Evolutionary conservation across 2,797 vertebrate species (phyloP).

Genomic region (Channa striata): DNA sequence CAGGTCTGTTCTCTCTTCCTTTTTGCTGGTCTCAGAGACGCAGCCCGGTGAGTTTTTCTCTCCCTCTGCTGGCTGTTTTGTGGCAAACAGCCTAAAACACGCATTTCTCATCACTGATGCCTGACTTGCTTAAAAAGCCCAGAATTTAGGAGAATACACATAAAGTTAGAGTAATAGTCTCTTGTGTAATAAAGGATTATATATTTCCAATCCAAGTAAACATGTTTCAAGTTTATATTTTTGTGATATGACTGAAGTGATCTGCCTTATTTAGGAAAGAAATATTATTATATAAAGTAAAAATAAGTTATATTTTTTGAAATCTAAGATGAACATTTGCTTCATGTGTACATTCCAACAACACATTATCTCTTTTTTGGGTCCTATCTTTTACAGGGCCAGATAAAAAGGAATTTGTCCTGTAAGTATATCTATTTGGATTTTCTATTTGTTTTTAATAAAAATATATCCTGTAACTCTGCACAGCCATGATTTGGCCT

Average conservation of each 20-base stretch:
- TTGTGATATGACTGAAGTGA: no score
- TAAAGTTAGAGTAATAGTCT: not conserved
- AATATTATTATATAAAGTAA: not conserved
- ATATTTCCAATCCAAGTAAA: not conserved
- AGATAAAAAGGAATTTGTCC: constrained; percentile 95
- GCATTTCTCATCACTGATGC: constrained; percentile 12
- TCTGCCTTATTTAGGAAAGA: not conserved
- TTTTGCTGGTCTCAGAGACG: constrained; percentile 97
- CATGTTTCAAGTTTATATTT: no score
- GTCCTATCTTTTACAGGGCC: constrained; percentile 88
- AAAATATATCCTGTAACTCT: not conserved
- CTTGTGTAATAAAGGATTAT: no score
- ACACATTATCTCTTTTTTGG: constrained; percentile 22
- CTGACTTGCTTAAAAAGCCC: constrained; percentile 2
- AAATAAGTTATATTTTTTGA: not conserved
- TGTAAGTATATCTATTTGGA: constrained; percentile 88
- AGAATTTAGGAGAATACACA: constrained; percentile 6
- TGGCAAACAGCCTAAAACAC: constrained; percentile 39
- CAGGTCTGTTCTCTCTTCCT: constrained; percentile 97
- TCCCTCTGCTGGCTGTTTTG: constrained; percentile 63
- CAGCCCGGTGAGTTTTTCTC: constrained; percentile 93
- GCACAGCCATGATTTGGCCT: not conserved
- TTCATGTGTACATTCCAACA: not conserved
- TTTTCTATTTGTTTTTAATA: not conserved
- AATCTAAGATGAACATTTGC: not conserved